Evolutionary conservation across 2,888 invertebrate species (phyloP).

Genomic region (Odontocerum albicorne): DNA sequence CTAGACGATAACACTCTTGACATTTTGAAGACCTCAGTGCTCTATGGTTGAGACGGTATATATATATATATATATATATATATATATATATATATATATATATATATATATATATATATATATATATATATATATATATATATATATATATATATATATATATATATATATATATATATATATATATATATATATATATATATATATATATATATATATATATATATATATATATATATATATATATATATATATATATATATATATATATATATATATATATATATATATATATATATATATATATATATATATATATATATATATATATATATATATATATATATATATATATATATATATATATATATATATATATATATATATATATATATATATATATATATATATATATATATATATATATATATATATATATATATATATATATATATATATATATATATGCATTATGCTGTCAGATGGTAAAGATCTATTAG

Average conservation of each 20-base stretch:
- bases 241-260: slow-evolving; percentile 7
- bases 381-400: not conserved
- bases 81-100: slow-evolving; percentile 7
- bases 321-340: slow-evolving; percentile 7
- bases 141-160: slow-evolving; percentile 7
- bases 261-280: slow-evolving; percentile 7
- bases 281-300: slow-evolving; percentile 7
- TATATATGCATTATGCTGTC: not conserved
- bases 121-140: slow-evolving; percentile 7
- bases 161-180: slow-evolving; percentile 7
- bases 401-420: not conserved
- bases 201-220: slow-evolving; percentile 7
- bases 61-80: slow-evolving; percentile 7
- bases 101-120: slow-evolving; percentile 7
- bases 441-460: not conserved
- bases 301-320: slow-evolving; percentile 7
- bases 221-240: slow-evolving; percentile 7
- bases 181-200: slow-evolving; percentile 6
- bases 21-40: no score
- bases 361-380: not conserved
- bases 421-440: not conserved
- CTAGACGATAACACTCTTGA: no score
- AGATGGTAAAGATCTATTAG: not conserved
- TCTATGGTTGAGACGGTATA: not conserved
- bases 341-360: slow-evolving; percentile 7